These are phyloP conservation scores for Pipistrellus nathusii DNA, from an alignment of 2,797 vertebrate genomes.

Conservation along the genomic window DNA sequence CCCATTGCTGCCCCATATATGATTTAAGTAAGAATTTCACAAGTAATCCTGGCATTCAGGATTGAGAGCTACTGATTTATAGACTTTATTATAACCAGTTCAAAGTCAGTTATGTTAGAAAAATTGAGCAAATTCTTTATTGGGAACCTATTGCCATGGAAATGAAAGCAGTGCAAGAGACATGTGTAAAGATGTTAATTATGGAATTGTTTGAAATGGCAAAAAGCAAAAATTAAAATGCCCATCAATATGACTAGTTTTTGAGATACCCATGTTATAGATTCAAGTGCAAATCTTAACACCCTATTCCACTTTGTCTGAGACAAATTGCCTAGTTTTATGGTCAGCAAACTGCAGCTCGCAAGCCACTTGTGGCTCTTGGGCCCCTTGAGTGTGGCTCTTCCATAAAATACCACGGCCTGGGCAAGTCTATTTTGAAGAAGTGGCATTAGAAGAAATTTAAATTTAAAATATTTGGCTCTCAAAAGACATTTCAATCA, in stretches of 20 bases:
- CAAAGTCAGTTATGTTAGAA: not conserved
- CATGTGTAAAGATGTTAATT: not conserved
- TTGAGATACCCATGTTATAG: not conserved
- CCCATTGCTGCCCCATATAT: not conserved
- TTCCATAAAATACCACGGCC: no score
- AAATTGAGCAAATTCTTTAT: not conserved
- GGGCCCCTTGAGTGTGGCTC: no score
- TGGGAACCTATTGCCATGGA: not conserved
- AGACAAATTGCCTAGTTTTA: not conserved
- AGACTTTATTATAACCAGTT: not conserved
- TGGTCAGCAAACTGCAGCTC: no score
- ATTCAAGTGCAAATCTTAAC: not conserved
- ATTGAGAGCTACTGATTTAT: not conserved
- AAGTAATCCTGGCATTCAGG: not conserved
- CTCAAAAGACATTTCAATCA: no score
- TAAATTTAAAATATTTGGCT: no score
- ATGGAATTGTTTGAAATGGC: not conserved
- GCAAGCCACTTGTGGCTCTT: no score
- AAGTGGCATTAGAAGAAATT: no score
- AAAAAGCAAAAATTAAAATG: not conserved
- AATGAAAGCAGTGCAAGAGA: not conserved
- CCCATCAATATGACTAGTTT: not conserved
- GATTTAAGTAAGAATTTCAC: conserved; percentile 35
- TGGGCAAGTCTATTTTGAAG: no score
- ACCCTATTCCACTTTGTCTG: not conserved